Base-by-base conservation (phyloP, 2,797 vertebrate genomes). In the Acropternis orthonyx region DNA sequence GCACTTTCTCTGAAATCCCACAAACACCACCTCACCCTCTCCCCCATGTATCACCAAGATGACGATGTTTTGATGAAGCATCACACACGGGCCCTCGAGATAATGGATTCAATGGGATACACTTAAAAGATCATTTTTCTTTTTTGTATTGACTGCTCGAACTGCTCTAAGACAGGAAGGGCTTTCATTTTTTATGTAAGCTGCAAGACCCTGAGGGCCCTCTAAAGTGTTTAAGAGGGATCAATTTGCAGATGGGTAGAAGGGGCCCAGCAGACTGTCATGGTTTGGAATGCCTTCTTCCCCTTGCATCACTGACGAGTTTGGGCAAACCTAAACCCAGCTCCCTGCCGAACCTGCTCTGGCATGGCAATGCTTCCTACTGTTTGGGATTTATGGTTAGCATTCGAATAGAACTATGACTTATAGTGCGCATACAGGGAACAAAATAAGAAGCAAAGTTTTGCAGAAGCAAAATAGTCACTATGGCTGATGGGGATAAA, bases 141-240 rank as follows among this genome's bases (percentile, higher is more conserved):
- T 94, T 91, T 94, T 95, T 90, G 93, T 97, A 97, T 97, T 97
- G 97, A 97, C 95, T 97, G 88, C 94, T 94, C 77, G 65, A 30
- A 24, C 77, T 75, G 88, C 97, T 97, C 72, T 46, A 63, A 96
- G 97, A 96, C 91, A 95, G 95, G 96, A 97, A 97, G 89, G 74
- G 67, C 93, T 97, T 97, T 97, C 96, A 92, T 95, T 98, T 98
- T 97, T 97, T 95, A 97, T 93, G 95, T 92, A 96, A 96, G 89
- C 96, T 94, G 61, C 84, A 86, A 96, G 95, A 93, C 95, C 95
- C 95, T 2, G 7, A 78, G 95, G 97, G 92, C 67, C 56, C 95
- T 96, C 93, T 96, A 89, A 96, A 91, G 76, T 87, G 75, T 96
- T 97, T 94, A 96, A 89, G 92, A 97, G 89, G 95, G 97, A 97